Evolutionary conservation across 2,113 vertebrate genomes (phyloP), one percentile per base, ranked within the genome.

Genomic region (Stegastes partitus): DNA sequence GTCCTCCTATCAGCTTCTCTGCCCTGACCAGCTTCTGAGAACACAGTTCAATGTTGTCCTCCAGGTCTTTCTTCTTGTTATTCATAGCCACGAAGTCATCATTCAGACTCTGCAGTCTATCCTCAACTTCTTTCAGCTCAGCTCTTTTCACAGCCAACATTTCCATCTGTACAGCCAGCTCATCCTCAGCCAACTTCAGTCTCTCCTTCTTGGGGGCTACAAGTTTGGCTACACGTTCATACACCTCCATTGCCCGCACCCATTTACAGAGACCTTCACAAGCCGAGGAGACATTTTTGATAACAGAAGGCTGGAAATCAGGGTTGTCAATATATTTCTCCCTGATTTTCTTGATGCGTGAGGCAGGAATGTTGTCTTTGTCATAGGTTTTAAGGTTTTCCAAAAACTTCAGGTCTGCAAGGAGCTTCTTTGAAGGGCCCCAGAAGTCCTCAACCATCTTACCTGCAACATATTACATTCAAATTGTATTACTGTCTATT

Each of bases 371-470:
- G 45, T 95, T 97, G 79, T 99, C 97, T 84, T 96, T 98, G 89
- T 99, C 95, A 0, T 95, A 98, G 0, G 87, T 56, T 88, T 97
- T 97, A 5, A 99, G 93, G 75, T 87, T 95, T n/a, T 98, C 96
- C 10, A 98, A 91, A 87, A 99, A 98, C 77, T 96, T 97, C 83
- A 97, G 82, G 63, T 98, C 97, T 28, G 96, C 94, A 16, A 98
- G 95, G 22, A 97, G 77, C 83, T 98, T 99, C 90, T 94, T 97
- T 6, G 97, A 97, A 19, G 96, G 93, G 0, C 96, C 97, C 97
- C 97, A 97, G 74, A 92, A 98, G 84, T 98, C 97, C 87, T 99
- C 96, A 66, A 97, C 39, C 96, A 97, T 99, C 92, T 98, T 98
- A 79, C 97, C 97, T 98, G 49, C 25, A 78, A 78, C 31, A 79